These are phyloP conservation scores for Pangasius macronema DNA, from an alignment of 2,797 vertebrate genomes.

Conservation along the genomic window DNA sequence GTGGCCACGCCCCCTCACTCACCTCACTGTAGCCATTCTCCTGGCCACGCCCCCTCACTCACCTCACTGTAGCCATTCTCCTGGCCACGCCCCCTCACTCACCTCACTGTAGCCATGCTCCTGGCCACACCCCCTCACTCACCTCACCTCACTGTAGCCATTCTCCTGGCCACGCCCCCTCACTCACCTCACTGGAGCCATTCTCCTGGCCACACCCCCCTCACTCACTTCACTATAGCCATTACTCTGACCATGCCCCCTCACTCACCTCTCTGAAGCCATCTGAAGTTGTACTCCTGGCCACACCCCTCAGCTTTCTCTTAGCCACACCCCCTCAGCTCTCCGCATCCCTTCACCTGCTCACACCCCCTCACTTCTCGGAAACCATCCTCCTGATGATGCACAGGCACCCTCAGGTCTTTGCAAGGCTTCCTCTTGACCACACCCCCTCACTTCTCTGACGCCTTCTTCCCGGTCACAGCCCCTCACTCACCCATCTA, in stretches of 20 bases:
- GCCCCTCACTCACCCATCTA: neutral
- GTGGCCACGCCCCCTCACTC: neutral
- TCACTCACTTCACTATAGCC: too few species aligned
- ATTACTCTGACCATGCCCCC: too few species aligned
- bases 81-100: neutral
- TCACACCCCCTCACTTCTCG: neutral
- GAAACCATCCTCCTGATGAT: neutral
- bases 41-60: neutral
- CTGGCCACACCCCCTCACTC: neutral
- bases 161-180: neutral
- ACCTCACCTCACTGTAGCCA: neutral
- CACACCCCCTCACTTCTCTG: neutral
- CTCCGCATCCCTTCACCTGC: neutral
- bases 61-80: neutral
- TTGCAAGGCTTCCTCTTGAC: neutral
- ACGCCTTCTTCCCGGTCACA: neutral
- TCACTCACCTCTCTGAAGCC: neutral
- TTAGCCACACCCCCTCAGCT: neutral
- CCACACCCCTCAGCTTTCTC: neutral
- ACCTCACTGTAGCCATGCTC: neutral
- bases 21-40: neutral
- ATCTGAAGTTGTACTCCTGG: neutral
- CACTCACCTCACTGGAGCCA: neutral
- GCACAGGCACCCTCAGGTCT: neutral
- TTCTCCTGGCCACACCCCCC: neutral